Base-by-base conservation (phyloP, 2,113 vertebrate species). In the Damaliscus lunatus region DNA sequence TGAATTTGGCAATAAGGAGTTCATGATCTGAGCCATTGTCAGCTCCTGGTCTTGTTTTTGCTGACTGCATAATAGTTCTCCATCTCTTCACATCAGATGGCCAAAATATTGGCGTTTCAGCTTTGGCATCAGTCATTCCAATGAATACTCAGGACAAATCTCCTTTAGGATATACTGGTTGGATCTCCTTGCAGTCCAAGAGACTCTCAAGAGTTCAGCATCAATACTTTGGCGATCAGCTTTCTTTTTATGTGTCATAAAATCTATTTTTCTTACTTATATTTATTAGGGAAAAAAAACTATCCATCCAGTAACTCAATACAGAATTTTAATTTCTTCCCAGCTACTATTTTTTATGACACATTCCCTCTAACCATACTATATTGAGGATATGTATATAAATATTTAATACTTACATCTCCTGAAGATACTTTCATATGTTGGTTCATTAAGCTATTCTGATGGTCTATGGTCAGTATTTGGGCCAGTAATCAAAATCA, bases 201-300 rank as follows among this genome's bases (percentile, higher is more conserved):
- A 17, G 33, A 64, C 7, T 64, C 16, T n/a, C 7, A n/a, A 64
- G 31, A 64, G 33, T 64, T 16, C 33, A 64, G 0, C 31, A 64
- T 64, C 62, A 64, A 17, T 17, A 9, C 15, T 64, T 64, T n/a
- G 33, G 14, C 0, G 2, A 33, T 64, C 15, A 64, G 31, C 15
- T 64, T n/a, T 64, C 3, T 64, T 64, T 64, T 17, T 33, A 84
- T 36, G 6, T 89, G 62, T 67, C 91, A 89, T 78, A 86, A 92
- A 86, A 95, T 12, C 16, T 91, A 16, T 23, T 92, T 92, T 40
- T 74, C 11, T 90, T 60, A 82, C 16, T 89, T 78, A 87, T 16
- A 21, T 89, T 90, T 84, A 77, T 85, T 78, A 83, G 33, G 0
- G n/a, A 67, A 67, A 88, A 12, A 93, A 85, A 1, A 10, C 46